Evolutionary conservation across 1,140 invertebrate species (phyloP).

Genomic region (Macrobrachium nipponense): DNA sequence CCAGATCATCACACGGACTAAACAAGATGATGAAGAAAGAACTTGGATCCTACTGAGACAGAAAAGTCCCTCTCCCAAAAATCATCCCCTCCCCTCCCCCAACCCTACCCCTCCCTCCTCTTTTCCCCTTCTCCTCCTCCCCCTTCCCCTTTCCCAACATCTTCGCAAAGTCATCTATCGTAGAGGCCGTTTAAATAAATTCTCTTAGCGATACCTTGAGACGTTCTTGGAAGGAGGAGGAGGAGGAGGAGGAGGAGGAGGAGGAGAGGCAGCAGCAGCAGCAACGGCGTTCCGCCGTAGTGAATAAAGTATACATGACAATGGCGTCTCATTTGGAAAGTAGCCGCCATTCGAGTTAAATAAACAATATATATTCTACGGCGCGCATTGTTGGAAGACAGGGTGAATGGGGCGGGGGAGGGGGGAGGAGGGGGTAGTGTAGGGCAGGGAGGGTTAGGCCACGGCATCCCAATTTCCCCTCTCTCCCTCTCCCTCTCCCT

Average conservation of each 20-base stretch:
- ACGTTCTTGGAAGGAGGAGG: neutral
- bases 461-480: neutral
- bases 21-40: too few species aligned
- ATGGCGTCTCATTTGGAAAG: neutral
- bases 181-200: neutral
- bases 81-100: too few species aligned
- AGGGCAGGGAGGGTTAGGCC: too few species aligned
- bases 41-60: too few species aligned
- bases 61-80: too few species aligned
- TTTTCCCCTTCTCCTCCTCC: neutral
- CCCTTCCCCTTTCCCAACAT: neutral
- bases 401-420: too few species aligned
- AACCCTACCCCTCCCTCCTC: neutral
- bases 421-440: too few species aligned
- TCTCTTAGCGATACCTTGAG: too few species aligned
- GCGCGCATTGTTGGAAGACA: neutral
- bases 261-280: neutral
- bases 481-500: neutral
- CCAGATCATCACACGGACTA: too few species aligned
- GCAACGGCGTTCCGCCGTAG: neutral
- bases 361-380: slow-evolving; percentile 24
- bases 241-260: neutral
- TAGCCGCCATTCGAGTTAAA: slow-evolving; percentile 8
- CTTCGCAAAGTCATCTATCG: neutral
- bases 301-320: neutral